Conservation (phyloP, 2,113 vertebrate genomes). For the Erpornis zantholeuca region DNA sequence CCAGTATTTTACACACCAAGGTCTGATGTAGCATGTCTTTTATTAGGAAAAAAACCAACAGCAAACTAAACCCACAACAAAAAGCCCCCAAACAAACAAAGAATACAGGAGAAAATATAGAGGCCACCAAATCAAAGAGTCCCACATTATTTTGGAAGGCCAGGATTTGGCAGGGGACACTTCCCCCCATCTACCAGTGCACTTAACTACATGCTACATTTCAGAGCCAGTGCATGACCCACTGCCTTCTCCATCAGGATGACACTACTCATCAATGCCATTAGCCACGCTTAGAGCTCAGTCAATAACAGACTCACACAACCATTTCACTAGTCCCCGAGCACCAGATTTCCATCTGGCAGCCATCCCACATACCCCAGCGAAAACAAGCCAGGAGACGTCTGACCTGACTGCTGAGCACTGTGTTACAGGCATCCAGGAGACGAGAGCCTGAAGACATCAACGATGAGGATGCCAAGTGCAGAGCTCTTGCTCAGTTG, state of each 20-base stretch:
- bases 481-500: neutral
- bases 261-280: constrained; percentile 3
- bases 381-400: neutral
- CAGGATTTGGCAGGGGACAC: neutral
- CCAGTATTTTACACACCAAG: neutral
- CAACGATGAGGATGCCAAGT: neutral
- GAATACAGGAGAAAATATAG: neutral
- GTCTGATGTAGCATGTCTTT: neutral
- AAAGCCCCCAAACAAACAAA: neutral
- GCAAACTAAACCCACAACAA: neutral
- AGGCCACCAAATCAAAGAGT: neutral
- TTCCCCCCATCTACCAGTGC: neutral
- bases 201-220: neutral
- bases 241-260: neutral
- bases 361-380: neutral
- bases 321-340: neutral
- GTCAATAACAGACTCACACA: neutral
- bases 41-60: neutral
- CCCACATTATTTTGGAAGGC: neutral
- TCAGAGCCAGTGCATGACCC: neutral
- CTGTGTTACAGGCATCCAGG: neutral
- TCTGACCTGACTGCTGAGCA: neutral
- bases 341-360: neutral
- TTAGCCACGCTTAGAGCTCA: neutral
- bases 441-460: neutral